Conservation (phyloP, 2,888 invertebrate genomes). For the Scrobipalpa costella region DNA sequence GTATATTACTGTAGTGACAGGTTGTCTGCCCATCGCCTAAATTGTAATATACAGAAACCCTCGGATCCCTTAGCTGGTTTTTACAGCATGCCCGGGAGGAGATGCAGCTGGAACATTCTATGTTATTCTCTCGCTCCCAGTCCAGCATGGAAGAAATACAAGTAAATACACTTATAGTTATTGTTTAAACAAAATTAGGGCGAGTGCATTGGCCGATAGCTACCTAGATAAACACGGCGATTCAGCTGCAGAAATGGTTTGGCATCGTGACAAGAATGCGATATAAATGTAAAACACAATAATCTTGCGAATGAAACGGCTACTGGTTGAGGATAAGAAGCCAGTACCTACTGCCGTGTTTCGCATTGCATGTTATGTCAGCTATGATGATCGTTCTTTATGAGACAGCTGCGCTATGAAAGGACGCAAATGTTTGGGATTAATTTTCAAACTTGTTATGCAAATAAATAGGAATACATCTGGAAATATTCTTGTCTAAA, state of each 20-base stretch:
- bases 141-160: too few species aligned
- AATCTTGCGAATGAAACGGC: conserved; percentile 33
- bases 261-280: conserved; percentile 45
- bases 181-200: conserved; percentile 46
- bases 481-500: not conserved
- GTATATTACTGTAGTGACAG: too few species aligned
- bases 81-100: too few species aligned
- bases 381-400: conserved; percentile 7
- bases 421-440: conserved; percentile 1
- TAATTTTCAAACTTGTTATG: not conserved
- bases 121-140: too few species aligned
- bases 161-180: not conserved
- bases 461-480: not conserved
- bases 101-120: too few species aligned
- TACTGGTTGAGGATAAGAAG: conserved; percentile 5
- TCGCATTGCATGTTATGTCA: conserved; percentile 11
- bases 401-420: conserved; percentile 9
- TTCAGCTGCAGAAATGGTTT: conserved; percentile 40
- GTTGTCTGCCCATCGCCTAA: too few species aligned
- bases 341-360: not conserved
- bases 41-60: too few species aligned
- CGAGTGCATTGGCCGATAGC: conserved; percentile 55
- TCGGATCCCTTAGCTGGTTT: too few species aligned
- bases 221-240: conserved; percentile 38
- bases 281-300: conserved; percentile 43